These are phyloP conservation scores for Epiperipatus broadwayi DNA, from an alignment of 2,888 invertebrate species.

Conservation along the genomic window DNA sequence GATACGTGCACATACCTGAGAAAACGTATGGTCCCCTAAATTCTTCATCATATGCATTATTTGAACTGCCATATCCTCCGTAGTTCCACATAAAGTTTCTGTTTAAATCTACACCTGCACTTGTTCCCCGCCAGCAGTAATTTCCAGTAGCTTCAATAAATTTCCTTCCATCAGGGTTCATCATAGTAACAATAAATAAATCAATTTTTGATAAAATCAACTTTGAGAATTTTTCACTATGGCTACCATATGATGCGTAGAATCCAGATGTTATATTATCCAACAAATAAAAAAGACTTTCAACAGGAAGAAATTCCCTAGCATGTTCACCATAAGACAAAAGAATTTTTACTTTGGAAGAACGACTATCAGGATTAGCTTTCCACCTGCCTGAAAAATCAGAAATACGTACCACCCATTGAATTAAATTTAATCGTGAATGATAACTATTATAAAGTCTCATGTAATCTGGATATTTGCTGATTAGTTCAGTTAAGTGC, in stretches of 20 bases:
- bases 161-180: constrained; percentile 26
- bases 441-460: constrained; percentile 18
- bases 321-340: constrained; percentile 27
- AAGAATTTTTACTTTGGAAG: constrained; percentile 20
- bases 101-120: constrained; percentile 26
- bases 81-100: constrained; percentile 28
- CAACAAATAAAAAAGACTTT: constrained; percentile 22
- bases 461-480: constrained; percentile 19
- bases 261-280: constrained; percentile 20
- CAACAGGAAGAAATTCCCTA: constrained; percentile 26
- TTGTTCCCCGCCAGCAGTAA: constrained; percentile 27
- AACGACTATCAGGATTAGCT: neutral
- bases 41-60: constrained; percentile 23
- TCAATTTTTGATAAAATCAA: constrained; percentile 21
- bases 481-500: constrained; percentile 18
- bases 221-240: constrained; percentile 17
- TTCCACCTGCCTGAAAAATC: constrained; percentile 20
- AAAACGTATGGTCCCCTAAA: constrained; percentile 23
- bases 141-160: constrained; percentile 22
- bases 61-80: constrained; percentile 25
- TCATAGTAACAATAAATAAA: constrained; percentile 22
- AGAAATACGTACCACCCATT: constrained; percentile 21
- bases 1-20: constrained; percentile 20
- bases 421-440: constrained; percentile 20
- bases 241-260: constrained; percentile 13